Evolutionary conservation across 2,113 vertebrate species (phyloP).

Genomic region (Heterotilapia buettikoferi): DNA sequence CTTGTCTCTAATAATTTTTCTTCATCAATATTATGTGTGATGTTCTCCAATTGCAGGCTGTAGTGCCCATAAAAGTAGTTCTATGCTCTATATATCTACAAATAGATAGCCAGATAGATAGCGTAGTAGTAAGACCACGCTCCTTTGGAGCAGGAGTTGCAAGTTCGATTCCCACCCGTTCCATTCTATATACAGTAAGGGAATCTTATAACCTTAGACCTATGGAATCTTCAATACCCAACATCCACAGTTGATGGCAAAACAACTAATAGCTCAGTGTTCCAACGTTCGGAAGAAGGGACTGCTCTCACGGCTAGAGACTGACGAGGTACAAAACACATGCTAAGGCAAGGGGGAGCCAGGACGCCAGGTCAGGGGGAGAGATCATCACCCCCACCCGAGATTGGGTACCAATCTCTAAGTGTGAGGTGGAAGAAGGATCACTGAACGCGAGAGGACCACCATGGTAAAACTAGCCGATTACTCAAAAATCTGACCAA

Average conservation of each 20-base stretch:
- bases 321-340: not conserved
- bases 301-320: not conserved
- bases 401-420: not conserved
- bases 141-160: not conserved
- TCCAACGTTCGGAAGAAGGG: not conserved
- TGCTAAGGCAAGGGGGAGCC: not conserved
- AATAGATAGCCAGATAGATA: not conserved
- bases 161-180: rapidly evolving
- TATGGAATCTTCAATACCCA: not conserved
- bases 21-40: not conserved
- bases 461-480: not conserved
- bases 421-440: no score
- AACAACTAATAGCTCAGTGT: not conserved
- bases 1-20: not conserved
- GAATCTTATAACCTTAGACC: not conserved
- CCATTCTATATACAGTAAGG: rapidly evolving
- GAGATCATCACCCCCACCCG: not conserved
- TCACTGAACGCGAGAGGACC: no score
- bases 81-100: not conserved
- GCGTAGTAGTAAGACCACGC: rapidly evolving
- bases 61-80: not conserved
- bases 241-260: not conserved
- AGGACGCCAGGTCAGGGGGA: not conserved
- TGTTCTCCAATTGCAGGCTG: not conserved
- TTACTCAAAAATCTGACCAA: not conserved